A percentile compares a stretch with the other conserved stretches of the same genome.
phyloP scores from a whole-genome alignment of 2,113 vertebrate species.

The Mesembrinibis cayennensis region DNA sequence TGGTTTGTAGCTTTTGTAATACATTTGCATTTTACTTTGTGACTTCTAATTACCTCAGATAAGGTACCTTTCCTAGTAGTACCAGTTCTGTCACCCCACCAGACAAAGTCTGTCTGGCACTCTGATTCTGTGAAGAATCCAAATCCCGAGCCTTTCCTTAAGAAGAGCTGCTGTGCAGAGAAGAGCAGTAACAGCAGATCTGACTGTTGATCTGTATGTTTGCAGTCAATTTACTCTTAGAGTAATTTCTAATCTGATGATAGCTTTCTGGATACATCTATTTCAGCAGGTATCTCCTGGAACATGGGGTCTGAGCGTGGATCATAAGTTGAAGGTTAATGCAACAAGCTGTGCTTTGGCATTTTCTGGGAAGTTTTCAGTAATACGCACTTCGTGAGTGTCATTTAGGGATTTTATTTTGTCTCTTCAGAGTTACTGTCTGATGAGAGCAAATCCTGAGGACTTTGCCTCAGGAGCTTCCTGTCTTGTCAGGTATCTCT shows the following conservation, averaged over 20 bases:
- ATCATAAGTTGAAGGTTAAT: not conserved
- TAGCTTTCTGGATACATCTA: not conserved
- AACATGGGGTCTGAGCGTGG: not conserved
- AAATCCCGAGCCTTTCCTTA: not conserved
- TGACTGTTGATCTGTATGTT: not conserved
- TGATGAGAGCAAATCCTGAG: not conserved
- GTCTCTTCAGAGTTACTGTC: not conserved
- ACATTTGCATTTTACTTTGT: not conserved
- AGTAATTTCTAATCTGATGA: not conserved
- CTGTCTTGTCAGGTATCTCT: not conserved
- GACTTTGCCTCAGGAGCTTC: not conserved
- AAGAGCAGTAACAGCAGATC: not conserved
- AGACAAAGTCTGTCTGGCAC: not conserved
- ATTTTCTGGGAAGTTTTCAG: not conserved
- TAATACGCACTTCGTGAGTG: fast-evolving
- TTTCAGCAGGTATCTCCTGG: not conserved
- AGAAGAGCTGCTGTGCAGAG: not conserved
- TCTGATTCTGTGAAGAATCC: not conserved
- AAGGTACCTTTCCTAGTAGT: not conserved
- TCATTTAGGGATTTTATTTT: not conserved
- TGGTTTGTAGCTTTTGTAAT: constrained; percentile 72
- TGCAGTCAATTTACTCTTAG: not conserved
- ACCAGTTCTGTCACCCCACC: not conserved
- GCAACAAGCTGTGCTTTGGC: not conserved
- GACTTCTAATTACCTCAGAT: not conserved